These are phyloP conservation scores for Rhynchonycteris naso DNA, from an alignment of 2,797 vertebrate species.

Conservation along the genomic window DNA sequence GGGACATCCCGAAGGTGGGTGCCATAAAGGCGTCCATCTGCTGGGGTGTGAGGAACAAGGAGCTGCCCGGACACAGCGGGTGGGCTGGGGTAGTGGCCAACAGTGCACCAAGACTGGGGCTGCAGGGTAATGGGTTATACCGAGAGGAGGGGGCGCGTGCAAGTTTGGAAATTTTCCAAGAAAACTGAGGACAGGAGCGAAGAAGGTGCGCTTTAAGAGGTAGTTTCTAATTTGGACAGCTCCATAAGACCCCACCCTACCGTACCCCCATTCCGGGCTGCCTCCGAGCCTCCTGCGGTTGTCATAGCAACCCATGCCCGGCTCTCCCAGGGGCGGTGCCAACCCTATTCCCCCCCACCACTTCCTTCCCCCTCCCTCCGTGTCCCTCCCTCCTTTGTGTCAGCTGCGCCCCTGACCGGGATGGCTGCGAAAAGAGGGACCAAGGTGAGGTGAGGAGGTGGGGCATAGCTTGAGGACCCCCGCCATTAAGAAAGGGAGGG, in stretches of 20 bases:
- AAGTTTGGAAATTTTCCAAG: slow-evolving; percentile 46
- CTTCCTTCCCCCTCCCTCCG: slow-evolving; percentile 77
- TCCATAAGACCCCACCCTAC: slow-evolving; percentile 67
- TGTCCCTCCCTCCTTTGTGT: slow-evolving; percentile 82
- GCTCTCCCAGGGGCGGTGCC: slow-evolving; percentile 82
- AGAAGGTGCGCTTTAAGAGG: slow-evolving; percentile 13
- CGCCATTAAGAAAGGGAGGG: slow-evolving; percentile 58
- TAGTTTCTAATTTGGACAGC: slow-evolving; percentile 68
- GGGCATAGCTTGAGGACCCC: slow-evolving; percentile 70
- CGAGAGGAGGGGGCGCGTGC: slow-evolving; percentile 11
- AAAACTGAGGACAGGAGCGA: slow-evolving; percentile 42
- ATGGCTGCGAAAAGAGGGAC: slow-evolving; percentile 81
- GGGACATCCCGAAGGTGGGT: background rate
- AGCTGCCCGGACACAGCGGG: slow-evolving; percentile 7
- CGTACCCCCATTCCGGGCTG: slow-evolving; percentile 62
- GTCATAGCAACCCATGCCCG: slow-evolving; percentile 80
- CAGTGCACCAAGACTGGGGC: slow-evolving; percentile 2
- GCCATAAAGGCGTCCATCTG: background rate
- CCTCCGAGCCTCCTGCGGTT: slow-evolving; percentile 72
- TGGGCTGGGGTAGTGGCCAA: background rate
- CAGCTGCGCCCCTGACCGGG: slow-evolving; percentile 78
- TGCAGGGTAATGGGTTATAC: background rate
- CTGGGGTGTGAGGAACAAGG: background rate
- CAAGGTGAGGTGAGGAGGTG: slow-evolving; percentile 81
- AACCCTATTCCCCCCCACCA: slow-evolving; percentile 75